phyloP scores from a whole-genome alignment of 2,888 invertebrate genomes.

The Drosophila mulleri region DNA sequence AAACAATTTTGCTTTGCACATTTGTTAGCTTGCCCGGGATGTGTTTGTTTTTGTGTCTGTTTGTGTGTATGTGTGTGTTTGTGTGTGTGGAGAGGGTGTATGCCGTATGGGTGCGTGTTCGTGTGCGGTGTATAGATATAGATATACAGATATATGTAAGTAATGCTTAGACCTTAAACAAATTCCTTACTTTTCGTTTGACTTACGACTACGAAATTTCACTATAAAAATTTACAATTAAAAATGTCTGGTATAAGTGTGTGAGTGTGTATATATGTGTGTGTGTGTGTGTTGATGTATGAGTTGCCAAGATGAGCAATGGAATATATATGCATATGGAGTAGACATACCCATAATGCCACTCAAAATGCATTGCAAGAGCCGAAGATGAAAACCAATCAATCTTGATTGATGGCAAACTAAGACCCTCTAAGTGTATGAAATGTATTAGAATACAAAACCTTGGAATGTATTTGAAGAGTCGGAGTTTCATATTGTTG shows the following conservation, averaged over 20 bases:
- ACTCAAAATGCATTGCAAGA: constrained; percentile 39
- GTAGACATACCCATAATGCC: constrained; percentile 9
- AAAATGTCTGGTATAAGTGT: constrained; percentile 61
- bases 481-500: constrained; percentile 13
- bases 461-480: constrained; percentile 65
- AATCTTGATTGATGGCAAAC: constrained; percentile 11
- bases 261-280: constrained; percentile 24
- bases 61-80: constrained; percentile 20
- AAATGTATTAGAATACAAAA: neutral
- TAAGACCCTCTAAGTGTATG: neutral
- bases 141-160: constrained; percentile 19
- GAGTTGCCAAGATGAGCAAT: constrained; percentile 46
- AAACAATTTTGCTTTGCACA: constrained; percentile 28
- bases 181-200: constrained; percentile 59
- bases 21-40: constrained; percentile 51
- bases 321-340: neutral
- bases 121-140: constrained; percentile 38
- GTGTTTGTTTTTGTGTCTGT: constrained; percentile 17
- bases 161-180: constrained; percentile 73
- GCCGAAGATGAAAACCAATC: constrained; percentile 21
- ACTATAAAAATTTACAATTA: constrained; percentile 52
- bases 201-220: constrained; percentile 56
- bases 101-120: constrained; percentile 21
- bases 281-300: constrained; percentile 13
- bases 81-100: constrained; percentile 14